Conservation (phyloP, 1,140 invertebrate genomes). For the Aricia agestis region DNA sequence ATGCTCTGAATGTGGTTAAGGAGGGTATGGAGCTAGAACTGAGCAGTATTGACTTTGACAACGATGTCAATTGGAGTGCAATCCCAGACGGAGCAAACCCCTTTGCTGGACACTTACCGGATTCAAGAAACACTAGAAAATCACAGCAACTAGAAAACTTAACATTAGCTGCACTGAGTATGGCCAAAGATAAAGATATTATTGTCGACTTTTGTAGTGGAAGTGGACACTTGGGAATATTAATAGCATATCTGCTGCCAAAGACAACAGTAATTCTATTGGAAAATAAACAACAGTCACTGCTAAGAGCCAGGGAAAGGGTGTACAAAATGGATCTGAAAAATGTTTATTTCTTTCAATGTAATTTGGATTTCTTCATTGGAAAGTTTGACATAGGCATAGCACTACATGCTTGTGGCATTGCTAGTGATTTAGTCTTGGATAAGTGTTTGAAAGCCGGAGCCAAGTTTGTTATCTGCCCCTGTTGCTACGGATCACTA, state of each 20-base stretch:
- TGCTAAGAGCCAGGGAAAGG: slow-evolving; percentile 84
- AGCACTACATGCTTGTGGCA: slow-evolving; percentile 95
- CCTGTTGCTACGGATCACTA: slow-evolving; percentile 95
- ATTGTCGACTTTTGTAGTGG: slow-evolving; percentile 98
- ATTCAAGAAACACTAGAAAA: slow-evolving; percentile 85
- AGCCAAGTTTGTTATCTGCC: slow-evolving; percentile 92
- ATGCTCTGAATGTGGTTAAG: slow-evolving; percentile 71
- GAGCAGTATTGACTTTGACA: slow-evolving; percentile 42
- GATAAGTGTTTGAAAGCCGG: slow-evolving; percentile 85
- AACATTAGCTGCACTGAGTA: slow-evolving; percentile 84
- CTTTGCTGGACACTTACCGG: slow-evolving; percentile 85
- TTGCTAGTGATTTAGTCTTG: slow-evolving; percentile 94
- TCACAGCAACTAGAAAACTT: slow-evolving; percentile 93
- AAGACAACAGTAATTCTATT: slow-evolving; percentile 86
- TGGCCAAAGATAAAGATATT: slow-evolving; percentile 78
- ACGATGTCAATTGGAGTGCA: slow-evolving; percentile 74
- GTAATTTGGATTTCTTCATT: slow-evolving; percentile 90
- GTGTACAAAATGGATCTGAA: slow-evolving; percentile 81
- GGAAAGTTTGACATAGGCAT: slow-evolving; percentile 89
- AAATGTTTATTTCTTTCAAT: slow-evolving; percentile 90
- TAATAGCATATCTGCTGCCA: slow-evolving; percentile 88
- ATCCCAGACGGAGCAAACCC: slow-evolving; percentile 86
- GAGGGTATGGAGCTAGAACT: slow-evolving; percentile 63
- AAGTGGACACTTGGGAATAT: slow-evolving; percentile 93
- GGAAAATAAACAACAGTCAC: slow-evolving; percentile 95